Percentiles rank a stretch among this genome's conserved stretches.
Evolutionary conservation across 2,797 vertebrate species (phyloP).

Genomic region (Melanotaenia nigrans): DNA sequence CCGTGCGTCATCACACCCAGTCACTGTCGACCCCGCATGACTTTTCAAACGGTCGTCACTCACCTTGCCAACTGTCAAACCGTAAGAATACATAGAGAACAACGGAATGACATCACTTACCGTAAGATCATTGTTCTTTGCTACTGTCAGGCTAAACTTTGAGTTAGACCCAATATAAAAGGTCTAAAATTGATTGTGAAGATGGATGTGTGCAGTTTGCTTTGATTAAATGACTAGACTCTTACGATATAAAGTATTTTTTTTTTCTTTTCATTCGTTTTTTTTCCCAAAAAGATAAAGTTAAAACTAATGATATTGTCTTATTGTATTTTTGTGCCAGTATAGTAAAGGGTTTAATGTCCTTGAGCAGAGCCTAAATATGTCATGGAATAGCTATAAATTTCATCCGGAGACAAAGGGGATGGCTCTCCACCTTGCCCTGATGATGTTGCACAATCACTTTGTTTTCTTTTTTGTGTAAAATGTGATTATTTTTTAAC

Average conservation of each 20-base stretch:
- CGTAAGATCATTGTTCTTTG: not conserved
- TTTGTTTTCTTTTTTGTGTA: not conserved
- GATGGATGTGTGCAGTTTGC: not conserved
- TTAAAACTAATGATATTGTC: not conserved
- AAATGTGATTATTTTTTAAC: not conserved
- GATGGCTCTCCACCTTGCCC: not conserved
- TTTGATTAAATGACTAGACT: not conserved
- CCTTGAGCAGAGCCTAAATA: not conserved
- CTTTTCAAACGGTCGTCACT: conserved; percentile 35
- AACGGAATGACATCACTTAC: not conserved
- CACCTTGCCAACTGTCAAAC: conserved; percentile 28
- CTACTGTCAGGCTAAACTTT: not conserved
- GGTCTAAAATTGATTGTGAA: not conserved
- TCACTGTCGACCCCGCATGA: conserved; percentile 37
- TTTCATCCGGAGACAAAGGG: not conserved
- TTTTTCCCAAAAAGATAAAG: not conserved
- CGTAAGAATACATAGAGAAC: not conserved
- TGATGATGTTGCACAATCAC: not conserved
- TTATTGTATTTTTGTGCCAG: not conserved
- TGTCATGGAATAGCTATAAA: not conserved
- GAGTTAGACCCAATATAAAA: not conserved
- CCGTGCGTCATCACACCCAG: conserved; percentile 67
- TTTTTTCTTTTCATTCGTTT: too few relatives aligned
- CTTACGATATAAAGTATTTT: not conserved
- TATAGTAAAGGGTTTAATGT: not conserved